Base-by-base conservation (phyloP, 1,140 invertebrate species). In the Bradysia coprophila region DNA sequence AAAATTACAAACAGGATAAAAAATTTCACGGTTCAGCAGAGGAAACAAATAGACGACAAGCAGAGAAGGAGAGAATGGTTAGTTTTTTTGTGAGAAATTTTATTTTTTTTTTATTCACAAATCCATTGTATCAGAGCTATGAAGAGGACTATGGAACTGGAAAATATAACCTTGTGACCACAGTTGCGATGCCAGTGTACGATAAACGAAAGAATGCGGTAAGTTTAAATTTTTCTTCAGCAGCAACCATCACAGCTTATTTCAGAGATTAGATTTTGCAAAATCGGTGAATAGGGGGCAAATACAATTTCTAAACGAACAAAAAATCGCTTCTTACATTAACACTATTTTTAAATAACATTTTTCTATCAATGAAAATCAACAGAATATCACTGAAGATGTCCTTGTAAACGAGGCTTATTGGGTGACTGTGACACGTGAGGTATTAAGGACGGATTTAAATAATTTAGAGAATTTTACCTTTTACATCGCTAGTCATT, bases 361-460 rank as follows among this genome's bases (percentile, higher is more conserved):
- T n/a, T n/a, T n/a, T n/a, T n/a, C n/a, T n/a, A n/a, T n/a, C n/a
- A n/a, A n/a, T n/a, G n/a, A n/a, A n/a, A n/a, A n/a, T n/a, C n/a
- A 22, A 66, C 79, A 87, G 84, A 87, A 87, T 73, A 83, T 90
- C 77, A 87, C 84, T 70, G 81, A 88, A 76, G 77, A 82, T 73
- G 78, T 86, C 71, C 82, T 87, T 72, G 74, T 87, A 72, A 88
- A 88, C 73, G 83, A 88, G 74, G 82, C 81, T 61, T 80, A 82
- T 71, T 90, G 84, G 84, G 81, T 85, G 69, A 74, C 75, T 65
- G 75, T 82, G 69, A 86, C 78, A 65, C 77, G 78, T 81, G 84
- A 88, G 84, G 85, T 90, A 77, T 56, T 59, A 38, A 23, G 22
- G 11, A 40, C 18, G 21, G 38, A 40, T 38, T 38, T 38, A 16